Evolutionary conservation across 2,888 invertebrate genomes (phyloP).

Genomic region (Patella caerulea): DNA sequence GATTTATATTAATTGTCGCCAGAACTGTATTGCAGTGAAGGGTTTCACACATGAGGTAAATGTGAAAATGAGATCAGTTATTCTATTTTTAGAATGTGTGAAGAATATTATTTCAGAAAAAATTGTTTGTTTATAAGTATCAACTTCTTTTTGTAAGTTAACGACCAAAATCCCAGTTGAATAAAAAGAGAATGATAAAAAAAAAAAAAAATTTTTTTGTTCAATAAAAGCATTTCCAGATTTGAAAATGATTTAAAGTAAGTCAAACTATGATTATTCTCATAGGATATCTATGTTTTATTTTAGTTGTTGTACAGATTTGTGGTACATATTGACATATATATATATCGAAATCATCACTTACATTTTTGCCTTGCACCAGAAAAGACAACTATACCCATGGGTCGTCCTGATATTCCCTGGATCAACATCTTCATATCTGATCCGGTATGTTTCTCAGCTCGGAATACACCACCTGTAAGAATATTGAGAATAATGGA

Average conservation of each 20-base stretch:
- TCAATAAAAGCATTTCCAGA: too few species aligned
- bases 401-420: constrained; percentile 90
- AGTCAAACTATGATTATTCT: too few species aligned
- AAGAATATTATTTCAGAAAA: background rate
- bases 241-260: too few species aligned
- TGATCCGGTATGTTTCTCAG: constrained; percentile 96
- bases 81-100: background rate
- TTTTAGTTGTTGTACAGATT: too few species aligned
- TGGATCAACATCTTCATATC: constrained; percentile 95
- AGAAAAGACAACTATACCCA: constrained; percentile 92
- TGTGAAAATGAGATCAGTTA: background rate
- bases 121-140: background rate
- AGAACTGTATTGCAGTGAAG: too few species aligned
- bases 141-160: too few species aligned
- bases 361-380: constrained; percentile 83
- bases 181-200: too few species aligned
- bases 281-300: too few species aligned
- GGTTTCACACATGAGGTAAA: background rate
- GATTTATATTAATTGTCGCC: background rate
- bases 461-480: constrained; percentile 82
- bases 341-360: constrained; percentile 12
- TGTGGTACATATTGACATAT: too few species aligned
- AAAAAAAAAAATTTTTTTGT: too few species aligned
- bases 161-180: too few species aligned
- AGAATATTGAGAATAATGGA: background rate